Evolutionary conservation across 2,113 vertebrate species (phyloP), one percentile per base, ranked within the genome.

Genomic region (Lepidothrix coronata): DNA sequence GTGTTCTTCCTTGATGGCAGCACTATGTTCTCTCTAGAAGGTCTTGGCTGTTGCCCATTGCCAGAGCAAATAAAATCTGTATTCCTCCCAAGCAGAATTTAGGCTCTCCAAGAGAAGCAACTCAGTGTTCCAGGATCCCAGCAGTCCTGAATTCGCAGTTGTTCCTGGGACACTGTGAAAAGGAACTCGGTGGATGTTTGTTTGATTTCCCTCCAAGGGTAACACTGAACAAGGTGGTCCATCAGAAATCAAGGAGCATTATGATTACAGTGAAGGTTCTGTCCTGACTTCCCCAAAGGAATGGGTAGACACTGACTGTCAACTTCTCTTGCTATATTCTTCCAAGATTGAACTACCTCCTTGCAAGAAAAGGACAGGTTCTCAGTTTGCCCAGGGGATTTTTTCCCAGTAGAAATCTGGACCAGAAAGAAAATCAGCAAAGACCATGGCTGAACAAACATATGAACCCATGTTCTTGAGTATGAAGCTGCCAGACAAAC

Each of bases 1-100:
- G 0, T 11, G 3, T 12, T 72, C 12, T 48, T 9, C 14, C 27
- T 28, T 44, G 37, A 28, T 21, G 44, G 27, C 6, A 54, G 14
- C 28, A 41, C 13, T 35, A 4, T 35, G 12, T 10, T 49, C n/a
- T 54, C 48, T 19, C 27, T 73, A 41, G 46, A 51, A 13, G 5
- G 18, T 31, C 24, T 54, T 44, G 12, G 24, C 24, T 33, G 31
- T 21, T 58, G 15, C 12, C 14, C 19, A 11, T 27, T 52, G 9
- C 19, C 46, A 62, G 22, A 79, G 14, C 8, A 79, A 37, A 11
- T 48, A 43, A n/a, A 39, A 39, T 52, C 62, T 46, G 1, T 20
- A 7, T 6, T 74, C 14, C 19, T 67, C 24, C 21, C 3, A 31
- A 52, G 18, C 17, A n/a, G 27, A 57, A 37, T 17, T 84, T 37